Evolutionary conservation across 1,140 invertebrate species (phyloP).

Genomic region (Ganaspis sp.): DNA sequence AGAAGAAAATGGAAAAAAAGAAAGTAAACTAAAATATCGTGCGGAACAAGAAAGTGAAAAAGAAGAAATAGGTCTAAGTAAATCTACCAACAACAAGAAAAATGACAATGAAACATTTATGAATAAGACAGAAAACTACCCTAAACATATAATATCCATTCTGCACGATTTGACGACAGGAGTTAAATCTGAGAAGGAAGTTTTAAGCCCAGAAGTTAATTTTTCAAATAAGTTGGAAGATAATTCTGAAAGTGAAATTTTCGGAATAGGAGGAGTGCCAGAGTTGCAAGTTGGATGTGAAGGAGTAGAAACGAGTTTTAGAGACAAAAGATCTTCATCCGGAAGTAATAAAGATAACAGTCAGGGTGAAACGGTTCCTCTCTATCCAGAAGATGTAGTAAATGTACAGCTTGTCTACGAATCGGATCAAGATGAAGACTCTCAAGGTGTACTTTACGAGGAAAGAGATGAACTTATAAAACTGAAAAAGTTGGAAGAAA

Average conservation of each 20-base stretch:
- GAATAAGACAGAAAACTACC: neutral
- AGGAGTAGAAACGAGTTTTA: conserved; percentile 52
- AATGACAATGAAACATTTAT: neutral
- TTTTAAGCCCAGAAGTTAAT: neutral
- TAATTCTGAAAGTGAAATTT: conserved; percentile 33
- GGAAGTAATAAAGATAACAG: conserved; percentile 30
- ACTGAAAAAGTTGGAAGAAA: conserved; percentile 54
- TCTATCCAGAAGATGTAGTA: neutral
- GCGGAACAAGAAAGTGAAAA: neutral
- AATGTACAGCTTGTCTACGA: conserved; percentile 38
- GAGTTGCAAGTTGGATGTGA: conserved; percentile 69
- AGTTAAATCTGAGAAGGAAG: neutral
- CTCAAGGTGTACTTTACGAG: conserved; percentile 55
- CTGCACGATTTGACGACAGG: neutral
- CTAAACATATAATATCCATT: neutral
- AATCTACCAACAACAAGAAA: no score
- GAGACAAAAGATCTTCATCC: conserved; percentile 38
- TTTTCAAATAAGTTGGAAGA: conserved; percentile 13
- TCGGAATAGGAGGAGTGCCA: conserved; percentile 56
- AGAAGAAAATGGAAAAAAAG: neutral
- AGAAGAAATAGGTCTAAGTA: neutral
- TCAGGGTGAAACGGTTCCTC: conserved; percentile 18
- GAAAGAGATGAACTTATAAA: conserved; percentile 67
- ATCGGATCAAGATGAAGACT: conserved; percentile 44
- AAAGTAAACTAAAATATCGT: neutral